Percentiles rank a stretch among this genome's conserved stretches.
Conservation (phyloP, 2,888 invertebrate genomes). For the Drosophila atroscutellata region DNA sequence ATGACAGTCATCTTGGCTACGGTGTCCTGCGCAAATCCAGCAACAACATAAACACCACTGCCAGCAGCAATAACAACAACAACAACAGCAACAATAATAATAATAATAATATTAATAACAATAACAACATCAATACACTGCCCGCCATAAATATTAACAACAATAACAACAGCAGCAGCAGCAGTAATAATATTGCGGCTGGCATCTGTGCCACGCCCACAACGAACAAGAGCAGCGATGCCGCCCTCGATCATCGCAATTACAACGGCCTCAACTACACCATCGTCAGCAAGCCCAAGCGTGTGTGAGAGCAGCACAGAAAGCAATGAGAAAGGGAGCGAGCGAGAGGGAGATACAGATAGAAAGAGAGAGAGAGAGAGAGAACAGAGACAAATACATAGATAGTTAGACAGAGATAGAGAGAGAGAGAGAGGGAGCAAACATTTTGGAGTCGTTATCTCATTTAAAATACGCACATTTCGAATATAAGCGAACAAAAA, state of each 20-base stretch:
- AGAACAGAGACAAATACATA: conserved; percentile 52
- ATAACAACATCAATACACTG: conserved; percentile 39
- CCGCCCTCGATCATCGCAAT: conserved; percentile 88
- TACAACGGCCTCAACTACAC: conserved; percentile 93
- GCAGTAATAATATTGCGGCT: conserved; percentile 9
- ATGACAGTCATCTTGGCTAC: conserved; percentile 93
- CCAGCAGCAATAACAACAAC: conserved; percentile 31
- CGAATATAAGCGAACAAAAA: conserved; percentile 45
- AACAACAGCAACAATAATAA: conserved; percentile 24
- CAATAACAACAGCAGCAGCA: conserved; percentile 25
- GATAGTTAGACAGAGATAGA: conserved; percentile 37
- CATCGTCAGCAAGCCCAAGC: conserved; percentile 93
- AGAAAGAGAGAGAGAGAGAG: not conserved
- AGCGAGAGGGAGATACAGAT: conserved; percentile 34
- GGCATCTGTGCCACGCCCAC: conserved; percentile 31
- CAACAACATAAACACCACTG: conserved; percentile 28
- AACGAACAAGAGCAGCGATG: conserved; percentile 65
- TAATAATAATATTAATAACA: conserved; percentile 32
- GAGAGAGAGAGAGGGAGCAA: conserved; percentile 10
- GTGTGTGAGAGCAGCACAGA: conserved; percentile 86
- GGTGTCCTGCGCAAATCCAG: conserved; percentile 90
- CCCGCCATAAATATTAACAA: conserved; percentile 41
- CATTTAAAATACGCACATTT: conserved; percentile 25
- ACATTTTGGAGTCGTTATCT: conserved; percentile 14
- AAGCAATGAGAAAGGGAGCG: conserved; percentile 86